Base-by-base conservation (phyloP, 2,888 invertebrate species). In the Platycheirus rosarum region DNA sequence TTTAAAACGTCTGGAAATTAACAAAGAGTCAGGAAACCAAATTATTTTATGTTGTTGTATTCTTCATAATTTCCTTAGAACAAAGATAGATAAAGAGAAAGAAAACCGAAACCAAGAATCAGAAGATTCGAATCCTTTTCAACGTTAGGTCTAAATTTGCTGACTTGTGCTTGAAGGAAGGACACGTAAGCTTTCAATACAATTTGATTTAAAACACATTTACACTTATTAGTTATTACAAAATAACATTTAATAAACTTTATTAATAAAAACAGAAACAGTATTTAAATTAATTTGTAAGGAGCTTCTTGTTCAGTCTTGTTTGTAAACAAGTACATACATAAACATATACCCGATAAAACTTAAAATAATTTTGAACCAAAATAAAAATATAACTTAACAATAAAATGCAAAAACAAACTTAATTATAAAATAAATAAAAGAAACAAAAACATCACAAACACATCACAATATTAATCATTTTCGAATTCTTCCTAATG, bases 101-200 rank as follows among this genome's bases (percentile, higher is more conserved):
- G 8, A 18, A 16, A 44, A 44, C 16, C 16, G 16, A 3, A 18
- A 14, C 13, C 40, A 40, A 40, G 40, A 14, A 14, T 40, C 40
- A 13, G 14, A n/a, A n/a, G n/a, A n/a, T n/a, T 13, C 40, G 4
- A 2, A 13, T 2, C 40, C 14, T 40, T 40, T 40, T 14, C 14
- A 14, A 40, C 40, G 40, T 40, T 7, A 40, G 40, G 14, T 13
- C 40, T 14, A 40, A 40, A 40, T 40, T 40, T 4, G 40, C 13
- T 13, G 40, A 40, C 40, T 40, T 13, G 40, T 40, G 40, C 40
- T 13, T 40, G 14, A 13, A 40, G 40, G 40, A 40, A 40, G 40
- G 40, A 40, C 13, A 40, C 5, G 40, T 40, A 13, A 40, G 13
- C 40, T 40, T 40, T 14, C 40, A 40, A 13, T 13, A 40, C 13